phyloP scores from a whole-genome alignment of 2,113 vertebrate genomes.

The Odobenus rosmarus region DNA sequence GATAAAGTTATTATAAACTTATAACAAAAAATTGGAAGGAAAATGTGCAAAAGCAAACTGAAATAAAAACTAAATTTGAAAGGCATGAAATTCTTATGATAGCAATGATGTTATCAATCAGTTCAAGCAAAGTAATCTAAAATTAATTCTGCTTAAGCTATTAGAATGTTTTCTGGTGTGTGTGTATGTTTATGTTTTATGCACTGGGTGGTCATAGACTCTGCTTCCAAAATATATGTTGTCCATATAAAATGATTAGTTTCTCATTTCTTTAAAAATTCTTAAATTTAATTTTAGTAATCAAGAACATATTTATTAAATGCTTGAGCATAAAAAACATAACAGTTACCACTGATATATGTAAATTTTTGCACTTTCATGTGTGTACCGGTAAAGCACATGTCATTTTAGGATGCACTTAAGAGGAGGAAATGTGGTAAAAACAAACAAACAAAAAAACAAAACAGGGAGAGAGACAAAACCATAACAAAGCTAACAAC shows the following conservation, averaged over 20 bases:
- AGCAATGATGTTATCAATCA: not conserved
- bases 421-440: not conserved
- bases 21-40: not conserved
- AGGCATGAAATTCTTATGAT: not conserved
- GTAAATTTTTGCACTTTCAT: not conserved
- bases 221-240: not conserved
- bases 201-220: not conserved
- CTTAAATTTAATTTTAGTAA: not conserved
- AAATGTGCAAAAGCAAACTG: not conserved
- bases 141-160: not conserved
- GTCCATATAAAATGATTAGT: not conserved
- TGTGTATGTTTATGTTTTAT: not conserved
- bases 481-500: not conserved
- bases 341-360: not conserved
- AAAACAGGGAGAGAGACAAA: not conserved
- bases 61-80: not conserved
- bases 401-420: rapidly evolving
- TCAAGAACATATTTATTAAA: not conserved
- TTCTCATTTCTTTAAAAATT: not conserved
- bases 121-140: not conserved
- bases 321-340: not conserved
- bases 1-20: not conserved
- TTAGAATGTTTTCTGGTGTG: not conserved
- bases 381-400: not conserved
- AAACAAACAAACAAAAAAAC: not conserved